phyloP scores from a whole-genome alignment of 2,888 invertebrate genomes.

The Dermolepida albohirtum region DNA sequence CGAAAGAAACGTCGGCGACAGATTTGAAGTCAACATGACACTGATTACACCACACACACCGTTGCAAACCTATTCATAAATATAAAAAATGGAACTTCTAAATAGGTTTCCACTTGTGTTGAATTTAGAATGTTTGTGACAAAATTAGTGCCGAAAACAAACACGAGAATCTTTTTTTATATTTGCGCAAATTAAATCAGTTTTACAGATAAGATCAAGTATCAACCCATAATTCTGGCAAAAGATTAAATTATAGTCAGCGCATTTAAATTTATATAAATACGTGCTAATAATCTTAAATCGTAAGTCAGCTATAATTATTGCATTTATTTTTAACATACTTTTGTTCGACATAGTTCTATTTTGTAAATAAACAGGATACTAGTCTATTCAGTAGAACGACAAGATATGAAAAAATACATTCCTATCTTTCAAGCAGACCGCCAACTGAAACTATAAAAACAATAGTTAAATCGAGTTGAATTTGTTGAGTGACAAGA shows the following conservation, averaged over 20 bases:
- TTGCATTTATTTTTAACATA: too few species aligned
- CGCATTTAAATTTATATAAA: too few species aligned
- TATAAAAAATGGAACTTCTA: constrained; percentile 6
- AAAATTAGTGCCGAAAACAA: constrained; percentile 8
- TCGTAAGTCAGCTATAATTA: neutral
- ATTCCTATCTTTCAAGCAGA: constrained; percentile 15
- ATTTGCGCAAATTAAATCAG: neutral
- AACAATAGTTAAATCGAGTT: constrained; percentile 22
- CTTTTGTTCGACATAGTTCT: too few species aligned
- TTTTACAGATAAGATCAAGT: too few species aligned
- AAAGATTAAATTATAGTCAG: too few species aligned
- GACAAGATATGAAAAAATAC: constrained; percentile 6
- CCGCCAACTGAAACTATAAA: constrained; percentile 8
- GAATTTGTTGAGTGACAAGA: constrained; percentile 11
- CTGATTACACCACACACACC: constrained; percentile 44
- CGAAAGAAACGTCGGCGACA: constrained; percentile 44
- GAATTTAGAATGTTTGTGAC: constrained; percentile 8
- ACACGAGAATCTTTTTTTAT: neutral
- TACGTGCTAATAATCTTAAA: too few species aligned
- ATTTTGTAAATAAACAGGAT: neutral
- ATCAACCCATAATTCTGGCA: too few species aligned
- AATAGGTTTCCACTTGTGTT: constrained; percentile 2
- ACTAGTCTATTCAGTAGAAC: neutral
- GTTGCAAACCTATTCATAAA: constrained; percentile 28
- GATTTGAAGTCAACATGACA: constrained; percentile 44